Base-by-base conservation (phyloP, 2,797 vertebrate genomes). In the Erpetoichthys calabaricus region DNA sequence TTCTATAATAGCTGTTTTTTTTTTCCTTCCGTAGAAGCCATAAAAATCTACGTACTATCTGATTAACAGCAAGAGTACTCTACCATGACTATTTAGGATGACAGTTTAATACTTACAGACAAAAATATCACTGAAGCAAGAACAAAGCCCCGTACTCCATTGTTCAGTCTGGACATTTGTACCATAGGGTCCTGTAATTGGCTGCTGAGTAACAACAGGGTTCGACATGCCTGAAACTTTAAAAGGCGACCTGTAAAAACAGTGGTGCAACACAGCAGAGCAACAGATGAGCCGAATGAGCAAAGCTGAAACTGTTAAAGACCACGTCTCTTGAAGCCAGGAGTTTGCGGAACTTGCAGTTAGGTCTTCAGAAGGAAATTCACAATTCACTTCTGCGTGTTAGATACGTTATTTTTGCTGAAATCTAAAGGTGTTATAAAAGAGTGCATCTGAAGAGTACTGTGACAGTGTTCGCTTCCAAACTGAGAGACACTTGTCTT, bases 101-200 rank as follows among this genome's bases (percentile, higher is more conserved):
- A 5, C 4, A 57, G 56, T 46, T 57, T 6, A 49, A 2, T 63
- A 86, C 89, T 88, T 64, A 91, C 89, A 90, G 67, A 87, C 63
- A 2, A 80, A 59, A 5, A 73, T 9, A 66, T 90, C 88, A 47
- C 58, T 78, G 72, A 64, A 86, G 66, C 83, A 87, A 58, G 75
- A 73, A 57, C 83, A 90, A 44, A 88, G 68, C 5, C 80, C 81
- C 0, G 80, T 83, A 73, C 82, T 87, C 89, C 89, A 91, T 3
- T 84, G 68, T 55, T 86, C 88, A 0, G 84, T 86, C 57, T 87
- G 82, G 7, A 88, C 86, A 41, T 84, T 86, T 9, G 83, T 84
- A n/a, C 82, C 83, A 4, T 80, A 88, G n/a, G 79, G 69, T 3
- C 68, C 71, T 56, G 75, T 70, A 6, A 70, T 74, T 1, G 85